Conservation (phyloP, 2,888 invertebrate genomes). For the Dasysyrphus albostriatus region DNA sequence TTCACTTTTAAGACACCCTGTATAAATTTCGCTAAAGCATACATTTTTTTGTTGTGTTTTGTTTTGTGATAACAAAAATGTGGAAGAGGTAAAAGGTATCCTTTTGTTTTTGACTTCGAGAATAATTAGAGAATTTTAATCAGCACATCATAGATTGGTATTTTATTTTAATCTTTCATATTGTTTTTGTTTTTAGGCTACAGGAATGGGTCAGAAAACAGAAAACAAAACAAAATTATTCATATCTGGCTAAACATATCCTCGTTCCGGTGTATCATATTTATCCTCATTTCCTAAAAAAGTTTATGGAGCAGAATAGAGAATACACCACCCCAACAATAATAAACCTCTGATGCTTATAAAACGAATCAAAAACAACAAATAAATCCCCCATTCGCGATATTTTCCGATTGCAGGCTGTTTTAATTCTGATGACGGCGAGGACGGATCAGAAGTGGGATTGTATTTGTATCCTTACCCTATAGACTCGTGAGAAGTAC, state of each 20-base stretch:
- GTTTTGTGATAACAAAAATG: neutral
- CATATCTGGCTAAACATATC: constrained; percentile 2
- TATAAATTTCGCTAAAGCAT: neutral
- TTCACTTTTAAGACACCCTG: too few species aligned
- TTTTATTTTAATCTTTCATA: neutral
- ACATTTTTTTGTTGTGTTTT: neutral
- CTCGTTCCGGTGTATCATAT: neutral
- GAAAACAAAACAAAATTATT: neutral
- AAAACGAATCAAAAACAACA: constrained; percentile 20
- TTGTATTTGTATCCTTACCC: constrained; percentile 1
- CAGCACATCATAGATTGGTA: neutral
- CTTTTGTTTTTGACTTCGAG: neutral
- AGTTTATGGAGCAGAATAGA: constrained; percentile 29
- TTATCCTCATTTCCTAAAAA: neutral
- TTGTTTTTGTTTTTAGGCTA: neutral
- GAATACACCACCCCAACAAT: neutral
- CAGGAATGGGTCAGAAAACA: neutral
- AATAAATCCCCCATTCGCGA: constrained; percentile 33
- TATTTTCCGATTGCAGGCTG: neutral
- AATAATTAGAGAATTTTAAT: neutral
- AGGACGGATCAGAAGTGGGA: neutral
- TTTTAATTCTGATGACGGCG: neutral
- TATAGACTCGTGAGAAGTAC: neutral
- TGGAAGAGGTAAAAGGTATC: neutral
- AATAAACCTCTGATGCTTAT: neutral